phyloP scores from a whole-genome alignment of 2,888 invertebrate species.

The Nysson spinosus region DNA sequence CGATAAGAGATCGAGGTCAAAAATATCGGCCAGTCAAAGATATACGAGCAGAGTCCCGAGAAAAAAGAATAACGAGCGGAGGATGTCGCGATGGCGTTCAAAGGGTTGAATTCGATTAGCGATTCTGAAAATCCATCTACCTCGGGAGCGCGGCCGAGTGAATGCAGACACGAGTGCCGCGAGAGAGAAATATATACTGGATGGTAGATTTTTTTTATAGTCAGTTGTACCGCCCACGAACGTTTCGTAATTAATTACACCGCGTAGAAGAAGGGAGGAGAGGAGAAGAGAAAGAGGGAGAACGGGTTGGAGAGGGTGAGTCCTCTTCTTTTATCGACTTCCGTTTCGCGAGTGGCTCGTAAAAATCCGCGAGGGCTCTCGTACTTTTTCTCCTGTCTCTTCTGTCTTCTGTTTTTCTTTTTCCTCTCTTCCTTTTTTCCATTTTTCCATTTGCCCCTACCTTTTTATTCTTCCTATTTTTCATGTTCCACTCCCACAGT shows the following conservation, averaged over 20 bases:
- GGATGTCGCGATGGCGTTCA: conserved; percentile 8
- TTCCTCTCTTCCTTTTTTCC: background rate
- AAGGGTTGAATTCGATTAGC: conserved; percentile 37
- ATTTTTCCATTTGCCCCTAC: background rate
- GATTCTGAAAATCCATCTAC: conserved; percentile 44
- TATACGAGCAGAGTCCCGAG: no score
- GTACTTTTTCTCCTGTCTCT: conserved; percentile 18
- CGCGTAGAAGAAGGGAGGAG: no score
- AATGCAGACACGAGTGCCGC: conserved; percentile 33
- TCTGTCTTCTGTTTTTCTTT: background rate
- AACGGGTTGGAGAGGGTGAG: conserved; percentile 11
- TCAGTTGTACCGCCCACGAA: conserved; percentile 57
- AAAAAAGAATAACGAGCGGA: no score
- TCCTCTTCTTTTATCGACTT: conserved; percentile 70
- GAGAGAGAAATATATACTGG: conserved; percentile 23
- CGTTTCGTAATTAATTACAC: conserved; percentile 72
- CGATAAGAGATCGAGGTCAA: no score
- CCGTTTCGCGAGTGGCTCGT: conserved; percentile 59
- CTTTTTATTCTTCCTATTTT: conserved; percentile 7
- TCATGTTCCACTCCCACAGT: background rate
- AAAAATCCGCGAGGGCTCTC: conserved; percentile 55
- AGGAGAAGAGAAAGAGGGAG: no score
- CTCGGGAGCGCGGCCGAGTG: conserved; percentile 16
- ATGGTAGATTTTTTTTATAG: conserved; percentile 58
- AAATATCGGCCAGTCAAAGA: no score